Percentiles rank a stretch among this genome's conserved stretches.
These are phyloP conservation scores for Ennomos erosarius DNA, from an alignment of 2,888 invertebrate species.

Conservation along the genomic window DNA sequence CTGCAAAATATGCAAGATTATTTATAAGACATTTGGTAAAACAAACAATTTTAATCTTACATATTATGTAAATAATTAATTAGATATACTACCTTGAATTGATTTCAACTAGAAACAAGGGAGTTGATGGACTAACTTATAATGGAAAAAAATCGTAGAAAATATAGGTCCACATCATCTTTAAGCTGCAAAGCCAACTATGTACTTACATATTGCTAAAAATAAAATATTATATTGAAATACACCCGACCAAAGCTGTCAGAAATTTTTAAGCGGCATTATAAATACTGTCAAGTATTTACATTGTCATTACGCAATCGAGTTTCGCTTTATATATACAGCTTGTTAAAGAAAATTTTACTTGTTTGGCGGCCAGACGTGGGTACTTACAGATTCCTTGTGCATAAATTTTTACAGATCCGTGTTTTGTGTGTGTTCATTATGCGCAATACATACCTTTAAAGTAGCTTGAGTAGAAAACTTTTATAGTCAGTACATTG, in stretches of 20 bases:
- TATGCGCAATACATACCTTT: constrained; percentile 62
- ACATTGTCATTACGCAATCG: constrained; percentile 46
- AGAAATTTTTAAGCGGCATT: constrained; percentile 47
- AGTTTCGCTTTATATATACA: constrained; percentile 74
- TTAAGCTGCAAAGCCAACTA: no score
- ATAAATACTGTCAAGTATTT: constrained; percentile 55
- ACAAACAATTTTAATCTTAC: no score
- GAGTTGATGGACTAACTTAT: no score
- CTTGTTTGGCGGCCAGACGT: constrained; percentile 35
- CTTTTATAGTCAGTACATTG: constrained; percentile 41
- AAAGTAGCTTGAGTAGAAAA: constrained; percentile 31
- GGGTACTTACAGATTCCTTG: constrained; percentile 47
- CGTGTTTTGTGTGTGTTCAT: constrained; percentile 36
- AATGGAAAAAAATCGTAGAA: no score
- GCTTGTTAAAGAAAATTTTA: constrained; percentile 58
- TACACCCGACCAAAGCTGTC: constrained; percentile 42
- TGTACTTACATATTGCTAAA: no score
- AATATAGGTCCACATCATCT: no score
- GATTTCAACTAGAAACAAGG: no score
- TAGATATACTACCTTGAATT: no score
- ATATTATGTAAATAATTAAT: no score
- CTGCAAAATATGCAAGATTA: neutral
- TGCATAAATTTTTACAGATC: constrained; percentile 4
- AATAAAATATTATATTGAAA: no score
- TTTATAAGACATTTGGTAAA: neutral